Conservation (phyloP, 2,113 vertebrate genomes). For the Mormyrus lacerda region DNA sequence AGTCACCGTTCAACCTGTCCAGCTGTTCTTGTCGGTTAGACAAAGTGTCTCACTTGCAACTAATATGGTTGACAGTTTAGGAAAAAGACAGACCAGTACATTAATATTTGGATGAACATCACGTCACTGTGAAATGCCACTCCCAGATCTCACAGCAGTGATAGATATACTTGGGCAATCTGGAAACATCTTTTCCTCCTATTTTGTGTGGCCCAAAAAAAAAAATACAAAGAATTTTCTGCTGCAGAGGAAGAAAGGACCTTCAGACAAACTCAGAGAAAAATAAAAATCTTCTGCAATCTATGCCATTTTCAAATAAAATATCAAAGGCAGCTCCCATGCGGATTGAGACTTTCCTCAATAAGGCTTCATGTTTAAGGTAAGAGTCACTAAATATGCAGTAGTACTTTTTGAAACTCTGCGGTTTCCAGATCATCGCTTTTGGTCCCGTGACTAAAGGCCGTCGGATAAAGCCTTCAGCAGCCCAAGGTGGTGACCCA, state of each 20-base stretch:
- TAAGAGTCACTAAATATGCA: background rate
- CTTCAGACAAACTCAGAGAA: background rate
- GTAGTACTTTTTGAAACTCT: background rate
- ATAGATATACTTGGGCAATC: background rate
- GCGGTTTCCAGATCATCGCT: background rate
- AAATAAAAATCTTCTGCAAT: background rate
- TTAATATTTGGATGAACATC: background rate
- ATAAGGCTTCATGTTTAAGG: slow-evolving; percentile 15
- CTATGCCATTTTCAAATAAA: background rate
- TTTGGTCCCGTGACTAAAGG: background rate
- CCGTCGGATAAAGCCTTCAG: background rate
- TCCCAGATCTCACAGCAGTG: background rate
- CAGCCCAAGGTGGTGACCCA: background rate
- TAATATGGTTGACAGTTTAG: background rate
- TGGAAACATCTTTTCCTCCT: background rate
- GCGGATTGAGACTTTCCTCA: background rate
- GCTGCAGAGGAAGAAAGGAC: background rate
- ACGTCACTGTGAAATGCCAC: no score
- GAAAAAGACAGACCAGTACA: background rate
- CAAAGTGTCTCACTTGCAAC: background rate
- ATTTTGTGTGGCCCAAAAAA: background rate
- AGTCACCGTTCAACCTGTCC: background rate
- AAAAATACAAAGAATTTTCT: background rate
- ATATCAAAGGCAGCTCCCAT: slow-evolving; percentile 4
- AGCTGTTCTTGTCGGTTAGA: background rate